phyloP scores from a whole-genome alignment of 2,888 invertebrate genomes.

The Alcis repandata region DNA sequence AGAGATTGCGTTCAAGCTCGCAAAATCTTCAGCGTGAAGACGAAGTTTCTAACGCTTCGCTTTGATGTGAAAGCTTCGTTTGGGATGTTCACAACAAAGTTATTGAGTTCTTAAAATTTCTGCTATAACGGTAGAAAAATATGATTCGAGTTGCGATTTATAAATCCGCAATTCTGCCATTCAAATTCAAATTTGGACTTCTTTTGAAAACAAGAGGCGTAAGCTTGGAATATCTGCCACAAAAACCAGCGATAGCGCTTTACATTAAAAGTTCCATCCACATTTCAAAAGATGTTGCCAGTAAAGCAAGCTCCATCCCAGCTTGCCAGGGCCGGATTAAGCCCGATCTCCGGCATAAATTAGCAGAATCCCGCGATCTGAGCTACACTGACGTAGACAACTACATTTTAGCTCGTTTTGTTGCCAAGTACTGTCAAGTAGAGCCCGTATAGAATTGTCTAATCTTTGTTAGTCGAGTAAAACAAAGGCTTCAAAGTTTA shows the following conservation, averaged over 20 bases:
- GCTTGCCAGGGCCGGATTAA: constrained; percentile 50
- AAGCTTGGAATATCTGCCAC: constrained; percentile 1
- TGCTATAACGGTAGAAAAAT: constrained; percentile 12
- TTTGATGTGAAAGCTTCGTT: constrained; percentile 35
- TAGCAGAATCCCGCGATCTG: constrained; percentile 52
- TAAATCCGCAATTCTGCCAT: not conserved
- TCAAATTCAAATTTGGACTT: not conserved
- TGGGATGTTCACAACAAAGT: constrained; percentile 28
- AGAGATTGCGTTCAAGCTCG: constrained; percentile 29
- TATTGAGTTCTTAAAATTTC: constrained; percentile 10
- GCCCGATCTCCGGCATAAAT: constrained; percentile 60
- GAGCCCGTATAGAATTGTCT: constrained; percentile 2
- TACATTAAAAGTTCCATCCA: constrained; percentile 14
- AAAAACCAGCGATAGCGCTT: constrained; percentile 1
- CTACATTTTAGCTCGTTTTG: constrained; percentile 52
- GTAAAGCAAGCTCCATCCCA: not conserved
- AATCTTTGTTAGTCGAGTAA: not conserved
- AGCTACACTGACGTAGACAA: constrained; percentile 47
- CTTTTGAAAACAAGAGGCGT: not conserved
- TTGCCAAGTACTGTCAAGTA: constrained; percentile 18
- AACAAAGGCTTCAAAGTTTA: not conserved
- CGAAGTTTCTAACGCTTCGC: constrained; percentile 30
- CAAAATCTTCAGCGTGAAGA: constrained; percentile 16
- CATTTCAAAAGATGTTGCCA: constrained; percentile 30
- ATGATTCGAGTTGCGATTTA: not conserved